Conservation (phyloP, 1,140 invertebrate genomes). For the Agraylea sexmaculata region DNA sequence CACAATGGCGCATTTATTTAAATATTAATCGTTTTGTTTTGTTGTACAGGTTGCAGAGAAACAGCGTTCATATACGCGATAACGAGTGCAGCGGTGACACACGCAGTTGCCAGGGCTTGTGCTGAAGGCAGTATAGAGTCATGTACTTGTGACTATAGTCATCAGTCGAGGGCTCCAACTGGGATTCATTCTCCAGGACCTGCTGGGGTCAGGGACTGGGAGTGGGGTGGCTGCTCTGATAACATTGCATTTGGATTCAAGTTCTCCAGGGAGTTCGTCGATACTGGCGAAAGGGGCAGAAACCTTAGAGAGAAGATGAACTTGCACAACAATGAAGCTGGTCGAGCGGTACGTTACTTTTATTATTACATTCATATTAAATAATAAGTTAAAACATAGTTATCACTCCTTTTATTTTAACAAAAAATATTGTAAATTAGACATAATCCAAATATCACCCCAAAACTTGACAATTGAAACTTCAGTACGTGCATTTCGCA, state of each 20-base stretch:
- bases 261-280: conserved; percentile 87
- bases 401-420: too few species aligned
- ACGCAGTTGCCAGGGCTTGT: conserved; percentile 86
- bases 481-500: too few species aligned
- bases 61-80: conserved; percentile 95
- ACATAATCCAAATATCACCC: too few species aligned
- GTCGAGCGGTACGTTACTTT: conserved; percentile 84
- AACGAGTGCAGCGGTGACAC: conserved; percentile 88
- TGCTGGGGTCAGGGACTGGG: conserved; percentile 68
- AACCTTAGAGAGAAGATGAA: conserved; percentile 91
- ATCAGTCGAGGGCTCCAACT: conserved; percentile 52
- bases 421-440: too few species aligned
- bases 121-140: conserved; percentile 89
- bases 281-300: conserved; percentile 80
- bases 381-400: too few species aligned
- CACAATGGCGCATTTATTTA: too few species aligned
- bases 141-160: conserved; percentile 87
- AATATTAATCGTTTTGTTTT: conserved; percentile 9
- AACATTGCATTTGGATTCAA: conserved; percentile 90
- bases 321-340: conserved; percentile 94
- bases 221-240: conserved; percentile 94
- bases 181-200: conserved; percentile 29
- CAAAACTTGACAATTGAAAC: too few species aligned
- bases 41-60: conserved; percentile 76
- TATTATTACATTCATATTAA: too few species aligned